Percentiles rank a stretch among this genome's conserved stretches.
Evolutionary conservation across 2,797 vertebrate species (phyloP).

Genomic region (Carapus acus): DNA sequence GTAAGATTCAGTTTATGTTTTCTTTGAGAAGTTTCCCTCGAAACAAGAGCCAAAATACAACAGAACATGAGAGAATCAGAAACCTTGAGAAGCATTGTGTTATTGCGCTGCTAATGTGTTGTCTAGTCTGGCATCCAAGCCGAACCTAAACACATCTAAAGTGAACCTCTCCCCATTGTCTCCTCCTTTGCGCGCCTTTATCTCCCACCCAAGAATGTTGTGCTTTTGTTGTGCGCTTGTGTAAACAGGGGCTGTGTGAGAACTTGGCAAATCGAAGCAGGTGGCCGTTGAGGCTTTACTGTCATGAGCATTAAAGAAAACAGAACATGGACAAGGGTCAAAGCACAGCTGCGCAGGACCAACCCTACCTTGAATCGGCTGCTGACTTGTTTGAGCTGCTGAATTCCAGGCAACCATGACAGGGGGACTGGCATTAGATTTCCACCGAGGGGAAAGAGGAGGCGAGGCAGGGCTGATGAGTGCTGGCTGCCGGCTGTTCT

Average conservation of each 20-base stretch:
- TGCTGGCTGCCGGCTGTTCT: slow-evolving; percentile 54
- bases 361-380: slow-evolving; percentile 61
- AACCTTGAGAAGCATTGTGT: slow-evolving; percentile 63
- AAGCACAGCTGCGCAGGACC: slow-evolving; percentile 60
- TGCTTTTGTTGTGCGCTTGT: slow-evolving; percentile 74
- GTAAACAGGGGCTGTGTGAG: slow-evolving; percentile 74
- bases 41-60: slow-evolving; percentile 65
- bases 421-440: slow-evolving; percentile 55
- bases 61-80: slow-evolving; percentile 37
- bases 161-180: slow-evolving; percentile 56
- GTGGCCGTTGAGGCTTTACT: slow-evolving; percentile 68
- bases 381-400: slow-evolving; percentile 56
- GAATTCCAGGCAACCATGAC: slow-evolving; percentile 59
- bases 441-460: slow-evolving; percentile 15
- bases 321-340: slow-evolving; percentile 57
- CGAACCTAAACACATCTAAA: slow-evolving; percentile 68
- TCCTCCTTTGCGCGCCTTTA: slow-evolving; percentile 62
- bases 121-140: slow-evolving; percentile 71
- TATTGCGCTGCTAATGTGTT: slow-evolving; percentile 66
- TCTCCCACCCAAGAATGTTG: slow-evolving; percentile 70
- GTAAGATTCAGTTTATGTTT: slow-evolving; percentile 43
- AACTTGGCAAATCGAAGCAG: slow-evolving; percentile 68
- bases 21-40: slow-evolving; percentile 45
- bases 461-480: slow-evolving; percentile 41
- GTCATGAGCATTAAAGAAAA: slow-evolving; percentile 69